Conservation (phyloP, 2,797 vertebrate genomes). For the Cynopterus sphinx region DNA sequence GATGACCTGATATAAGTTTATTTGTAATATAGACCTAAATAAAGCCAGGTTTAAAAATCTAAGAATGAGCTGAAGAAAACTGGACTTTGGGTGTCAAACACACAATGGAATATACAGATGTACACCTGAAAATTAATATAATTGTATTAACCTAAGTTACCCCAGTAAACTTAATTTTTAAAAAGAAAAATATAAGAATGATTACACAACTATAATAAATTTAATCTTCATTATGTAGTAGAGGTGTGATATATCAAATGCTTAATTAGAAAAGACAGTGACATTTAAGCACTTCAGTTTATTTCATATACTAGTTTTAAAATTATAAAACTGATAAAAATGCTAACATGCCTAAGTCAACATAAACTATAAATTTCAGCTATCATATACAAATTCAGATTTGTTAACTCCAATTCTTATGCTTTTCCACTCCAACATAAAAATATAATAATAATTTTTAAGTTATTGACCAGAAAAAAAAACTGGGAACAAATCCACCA, state of each 20-base stretch:
- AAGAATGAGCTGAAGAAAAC: not conserved
- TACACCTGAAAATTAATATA: too few relatives aligned
- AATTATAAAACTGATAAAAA: slow-evolving; percentile 18
- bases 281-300: not conserved
- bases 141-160: too few relatives aligned
- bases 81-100: too few relatives aligned
- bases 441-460: not conserved
- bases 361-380: not conserved
- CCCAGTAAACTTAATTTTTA: too few relatives aligned
- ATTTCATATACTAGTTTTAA: not conserved
- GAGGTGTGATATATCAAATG: not conserved
- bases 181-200: not conserved
- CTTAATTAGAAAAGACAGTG: not conserved
- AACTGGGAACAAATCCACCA: not conserved
- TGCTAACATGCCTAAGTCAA: not conserved
- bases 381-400: not conserved
- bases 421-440: not conserved
- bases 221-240: not conserved
- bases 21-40: not conserved
- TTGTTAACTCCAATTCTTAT: not conserved
- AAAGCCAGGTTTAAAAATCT: not conserved
- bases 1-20: not conserved
- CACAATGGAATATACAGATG: too few relatives aligned
- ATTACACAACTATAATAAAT: not conserved
- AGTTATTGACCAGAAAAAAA: not conserved